Conservation (phyloP, 2,113 vertebrate genomes). For the Cephalopholis sonnerati region DNA sequence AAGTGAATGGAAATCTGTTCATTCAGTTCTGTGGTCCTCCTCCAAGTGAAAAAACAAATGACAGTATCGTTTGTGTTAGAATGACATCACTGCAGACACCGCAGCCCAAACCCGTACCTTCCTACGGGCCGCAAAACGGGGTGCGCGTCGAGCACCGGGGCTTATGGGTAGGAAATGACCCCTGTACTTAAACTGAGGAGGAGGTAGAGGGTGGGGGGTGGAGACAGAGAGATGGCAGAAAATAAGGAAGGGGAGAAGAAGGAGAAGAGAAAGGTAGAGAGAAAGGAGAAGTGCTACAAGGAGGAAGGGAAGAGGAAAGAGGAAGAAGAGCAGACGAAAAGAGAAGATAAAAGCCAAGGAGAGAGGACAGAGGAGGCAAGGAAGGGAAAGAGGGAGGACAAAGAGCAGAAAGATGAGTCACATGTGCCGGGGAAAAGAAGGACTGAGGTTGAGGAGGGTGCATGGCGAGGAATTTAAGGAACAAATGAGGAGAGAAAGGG, state of each 20-base stretch:
- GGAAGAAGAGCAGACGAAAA: neutral
- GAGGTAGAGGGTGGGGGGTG: constrained; percentile 42
- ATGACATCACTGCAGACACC: constrained; percentile 71
- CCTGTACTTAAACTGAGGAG: constrained; percentile 85
- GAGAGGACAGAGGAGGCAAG: neutral
- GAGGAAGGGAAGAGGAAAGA: constrained; percentile 29
- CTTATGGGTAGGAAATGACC: constrained; percentile 85
- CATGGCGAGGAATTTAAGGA: constrained; percentile 24
- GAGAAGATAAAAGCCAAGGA: neutral
- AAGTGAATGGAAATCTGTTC: constrained; percentile 38
- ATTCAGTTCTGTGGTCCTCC: constrained; percentile 52
- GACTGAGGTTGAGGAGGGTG: constrained; percentile 8
- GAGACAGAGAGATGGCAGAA: constrained; percentile 20
- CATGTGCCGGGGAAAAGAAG: neutral
- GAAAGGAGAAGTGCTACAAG: constrained; percentile 56
- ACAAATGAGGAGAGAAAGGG: constrained; percentile 36
- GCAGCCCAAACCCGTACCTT: constrained; percentile 83
- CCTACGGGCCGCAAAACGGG: constrained; percentile 81
- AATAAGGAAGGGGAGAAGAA: constrained; percentile 14
- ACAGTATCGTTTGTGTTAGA: constrained; percentile 51
- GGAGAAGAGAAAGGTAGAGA: constrained; percentile 19
- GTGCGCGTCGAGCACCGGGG: constrained; percentile 81
- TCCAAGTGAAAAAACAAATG: constrained; percentile 1
- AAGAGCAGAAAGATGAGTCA: constrained; percentile 61
- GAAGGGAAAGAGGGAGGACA: constrained; percentile 26